Percentiles rank a stretch among this genome's conserved stretches.
Conservation (phyloP, 1,140 invertebrate species). For the Thrips palmi region DNA sequence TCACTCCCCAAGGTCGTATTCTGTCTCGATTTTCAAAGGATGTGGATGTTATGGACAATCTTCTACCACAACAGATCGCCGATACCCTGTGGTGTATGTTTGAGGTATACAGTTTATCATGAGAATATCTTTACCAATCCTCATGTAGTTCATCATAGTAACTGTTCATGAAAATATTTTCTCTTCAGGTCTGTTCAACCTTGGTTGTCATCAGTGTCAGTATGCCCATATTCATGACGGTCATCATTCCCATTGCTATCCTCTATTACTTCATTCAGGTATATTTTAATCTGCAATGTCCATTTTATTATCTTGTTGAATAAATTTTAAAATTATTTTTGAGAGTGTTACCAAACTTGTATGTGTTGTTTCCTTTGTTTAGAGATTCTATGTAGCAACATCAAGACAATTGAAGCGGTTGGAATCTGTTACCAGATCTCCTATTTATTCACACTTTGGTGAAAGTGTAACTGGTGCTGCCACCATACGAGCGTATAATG, state of each 20-base stretch:
- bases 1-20: conserved; percentile 69
- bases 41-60: conserved; percentile 48
- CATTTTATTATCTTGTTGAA: background rate
- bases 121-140: too few species aligned
- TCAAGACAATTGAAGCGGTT: conserved; percentile 43
- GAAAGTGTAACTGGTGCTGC: conserved; percentile 33
- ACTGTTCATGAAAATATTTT: too few species aligned
- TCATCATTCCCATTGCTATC: conserved; percentile 29
- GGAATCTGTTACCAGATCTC: conserved; percentile 41
- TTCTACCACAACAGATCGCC: conserved; percentile 28
- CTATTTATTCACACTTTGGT: conserved; percentile 48
- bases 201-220: conserved; percentile 31
- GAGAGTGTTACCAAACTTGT: background rate
- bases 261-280: conserved; percentile 37
- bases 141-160: too few species aligned
- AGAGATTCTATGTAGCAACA: conserved; percentile 39
- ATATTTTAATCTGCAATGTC: conserved; percentile 3
- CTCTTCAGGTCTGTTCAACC: conserved; percentile 24
- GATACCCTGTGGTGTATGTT: background rate
- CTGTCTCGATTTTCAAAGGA: conserved; percentile 62
- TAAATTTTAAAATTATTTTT: background rate
- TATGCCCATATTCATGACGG: conserved; percentile 31
- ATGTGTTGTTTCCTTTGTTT: conserved; percentile 4
- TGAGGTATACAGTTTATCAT: too few species aligned
- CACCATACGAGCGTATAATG: conserved; percentile 56